phyloP scores from a whole-genome alignment of 2,113 vertebrate species.

The Coryphaenoides rupestris region DNA sequence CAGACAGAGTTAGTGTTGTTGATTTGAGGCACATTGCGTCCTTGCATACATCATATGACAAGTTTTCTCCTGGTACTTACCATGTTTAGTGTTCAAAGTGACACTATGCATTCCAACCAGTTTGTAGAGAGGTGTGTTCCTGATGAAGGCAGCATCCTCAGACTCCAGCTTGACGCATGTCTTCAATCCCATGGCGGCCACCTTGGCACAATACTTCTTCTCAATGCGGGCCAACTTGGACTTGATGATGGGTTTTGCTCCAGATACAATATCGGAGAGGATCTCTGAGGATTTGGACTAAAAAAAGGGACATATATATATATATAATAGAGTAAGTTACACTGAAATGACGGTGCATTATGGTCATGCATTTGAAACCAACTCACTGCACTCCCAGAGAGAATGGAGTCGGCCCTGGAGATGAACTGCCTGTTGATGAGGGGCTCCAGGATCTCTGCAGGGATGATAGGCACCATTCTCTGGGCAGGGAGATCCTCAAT shows the following conservation, averaged over 20 bases:
- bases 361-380: background rate
- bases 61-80: conserved; percentile 52
- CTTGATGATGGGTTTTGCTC: conserved; percentile 9
- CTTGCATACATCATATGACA: background rate
- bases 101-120: conserved; percentile 67
- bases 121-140: conserved; percentile 54
- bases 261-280: conserved; percentile 13
- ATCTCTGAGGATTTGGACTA: conserved; percentile 64
- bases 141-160: conserved; percentile 61
- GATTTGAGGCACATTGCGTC: background rate
- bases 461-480: conserved; percentile 68
- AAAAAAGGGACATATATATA: conserved; percentile 26
- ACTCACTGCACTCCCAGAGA: conserved; percentile 31
- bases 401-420: conserved; percentile 25
- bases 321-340: background rate
- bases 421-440: conserved; percentile 54
- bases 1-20: background rate
- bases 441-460: conserved; percentile 23
- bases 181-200: conserved; percentile 56
- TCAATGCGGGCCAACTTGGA: conserved; percentile 17
- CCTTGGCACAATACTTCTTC: conserved; percentile 51
- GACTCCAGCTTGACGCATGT: conserved; percentile 63
- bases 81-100: conserved; percentile 56
- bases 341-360: no score
- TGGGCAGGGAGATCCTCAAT: conserved; percentile 57